Percentiles rank a stretch among this genome's conserved stretches.
Evolutionary conservation across 1,140 invertebrate genomes (phyloP).

Genomic region (Oscheius sp.): DNA sequence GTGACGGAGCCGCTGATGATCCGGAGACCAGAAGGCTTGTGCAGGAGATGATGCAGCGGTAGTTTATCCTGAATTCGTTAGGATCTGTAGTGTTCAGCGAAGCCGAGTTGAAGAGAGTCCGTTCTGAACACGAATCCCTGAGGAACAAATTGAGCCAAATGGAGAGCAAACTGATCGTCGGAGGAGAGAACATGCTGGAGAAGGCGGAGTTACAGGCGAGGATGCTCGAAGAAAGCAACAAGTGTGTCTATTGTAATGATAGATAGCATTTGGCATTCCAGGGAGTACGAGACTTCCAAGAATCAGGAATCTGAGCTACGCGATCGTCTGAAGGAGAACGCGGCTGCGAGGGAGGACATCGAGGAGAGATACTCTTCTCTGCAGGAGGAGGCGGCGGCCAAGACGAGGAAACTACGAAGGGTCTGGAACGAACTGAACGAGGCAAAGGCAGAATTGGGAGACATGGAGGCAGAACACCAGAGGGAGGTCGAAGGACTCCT

Average conservation of each 20-base stretch:
- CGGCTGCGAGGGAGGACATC: slow-evolving; percentile 82
- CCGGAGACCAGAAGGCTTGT: slow-evolving; percentile 20
- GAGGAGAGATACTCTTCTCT: slow-evolving; percentile 25
- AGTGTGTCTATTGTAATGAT: slow-evolving; percentile 20
- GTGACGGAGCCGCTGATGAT: slow-evolving; percentile 9
- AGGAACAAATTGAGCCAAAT: slow-evolving; percentile 82
- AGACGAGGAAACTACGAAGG: slow-evolving; percentile 87
- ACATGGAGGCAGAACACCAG: slow-evolving; percentile 88
- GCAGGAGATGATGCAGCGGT: slow-evolving; percentile 20
- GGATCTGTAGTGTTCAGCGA: background rate
- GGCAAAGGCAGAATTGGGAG: slow-evolving; percentile 66
- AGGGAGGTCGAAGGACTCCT: slow-evolving; percentile 90
- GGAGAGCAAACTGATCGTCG: slow-evolving; percentile 92
- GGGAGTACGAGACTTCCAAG: slow-evolving; percentile 80
- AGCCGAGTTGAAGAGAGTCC: slow-evolving; percentile 23
- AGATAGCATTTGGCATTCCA: slow-evolving; percentile 12
- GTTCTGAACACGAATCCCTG: slow-evolving; percentile 62
- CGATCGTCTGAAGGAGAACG: slow-evolving; percentile 63
- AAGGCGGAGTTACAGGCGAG: slow-evolving; percentile 91
- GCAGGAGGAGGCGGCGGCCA: slow-evolving; percentile 81
- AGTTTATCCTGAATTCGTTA: slow-evolving; percentile 30
- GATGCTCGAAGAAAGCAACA: slow-evolving; percentile 80
- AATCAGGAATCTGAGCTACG: slow-evolving; percentile 79
- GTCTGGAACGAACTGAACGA: slow-evolving; percentile 67
- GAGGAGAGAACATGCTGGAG: slow-evolving; percentile 94